Evolutionary conservation across 2,797 vertebrate genomes (phyloP), one percentile per base, ranked within the genome.

Genomic region (Silurus lanzhouensis): DNA sequence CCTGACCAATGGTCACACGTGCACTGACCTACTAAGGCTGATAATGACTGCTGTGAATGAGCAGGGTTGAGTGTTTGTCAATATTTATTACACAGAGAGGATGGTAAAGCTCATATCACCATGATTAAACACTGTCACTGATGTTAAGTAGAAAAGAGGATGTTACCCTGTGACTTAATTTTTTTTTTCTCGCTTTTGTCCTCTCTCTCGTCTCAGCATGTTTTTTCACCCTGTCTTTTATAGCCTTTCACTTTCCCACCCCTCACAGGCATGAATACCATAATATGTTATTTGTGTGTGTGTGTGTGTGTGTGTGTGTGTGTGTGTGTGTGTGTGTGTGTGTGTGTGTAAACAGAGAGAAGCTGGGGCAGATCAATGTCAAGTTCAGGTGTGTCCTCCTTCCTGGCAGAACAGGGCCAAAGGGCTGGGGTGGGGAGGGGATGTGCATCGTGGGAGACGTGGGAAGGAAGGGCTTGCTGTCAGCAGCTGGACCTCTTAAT

Each of bases 401-500:
- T 89, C 86, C 88, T 75, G 86, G 91, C 90, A 91, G 90, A 91
- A 87, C 88, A 87, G 89, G 89, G 85, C 86, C 86, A 88, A 91
- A 90, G 90, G 91, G 90, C 87, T 71, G 66, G 84, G 38, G 79
- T 86, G 85, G 81, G 84, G 90, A 68, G 86, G 86, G 86, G 91
- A 74, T 84, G 85, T 82, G 91, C 91, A 94, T 94, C 91, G 92
- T 92, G 91, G 92, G 91, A 92, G 93, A 94, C 91, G 93, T 95
- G 94, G 94, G 94, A 94, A 94, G 94, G 94, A 95, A 94, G 92
- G 92, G 92, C 93, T 95, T 93, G 93, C 95, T 95, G 95, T 95
- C 95, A 95, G 94, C 93, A 95, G 94, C 94, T 95, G 94, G 95
- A 95, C 95, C 95, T 94, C 95, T 95, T 96, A 95, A 96, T 96